Evolutionary conservation across 2,888 invertebrate genomes (phyloP).

Genomic region (Miltochrista miniata): DNA sequence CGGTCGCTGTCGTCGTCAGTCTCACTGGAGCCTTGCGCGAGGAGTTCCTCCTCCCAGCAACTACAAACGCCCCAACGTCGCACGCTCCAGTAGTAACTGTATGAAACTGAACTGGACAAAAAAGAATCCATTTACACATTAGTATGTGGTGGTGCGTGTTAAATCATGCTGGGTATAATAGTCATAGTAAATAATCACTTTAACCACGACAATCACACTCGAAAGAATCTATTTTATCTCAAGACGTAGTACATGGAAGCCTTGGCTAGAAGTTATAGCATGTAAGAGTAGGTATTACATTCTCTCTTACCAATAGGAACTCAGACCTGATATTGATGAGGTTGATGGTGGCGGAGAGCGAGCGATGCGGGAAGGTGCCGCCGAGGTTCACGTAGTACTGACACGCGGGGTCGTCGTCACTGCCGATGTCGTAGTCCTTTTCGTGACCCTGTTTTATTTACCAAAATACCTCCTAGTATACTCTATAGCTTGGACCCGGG

Average conservation of each 20-base stretch:
- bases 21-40: background rate
- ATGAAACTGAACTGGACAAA: slow-evolving; percentile 54
- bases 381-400: slow-evolving; percentile 64
- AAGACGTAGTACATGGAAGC: no score
- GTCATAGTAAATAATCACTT: no score
- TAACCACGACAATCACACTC: no score
- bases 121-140: background rate
- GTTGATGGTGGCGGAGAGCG: slow-evolving; percentile 49
- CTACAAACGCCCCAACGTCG: slow-evolving; percentile 60
- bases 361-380: slow-evolving; percentile 54
- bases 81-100: slow-evolving; percentile 63
- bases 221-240: no score
- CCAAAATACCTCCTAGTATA: no score
- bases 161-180: no score
- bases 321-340: slow-evolving; percentile 61
- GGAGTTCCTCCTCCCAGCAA: slow-evolving; percentile 41
- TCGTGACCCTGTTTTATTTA: slow-evolving; percentile 52
- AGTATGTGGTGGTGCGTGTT: no score
- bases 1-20: slow-evolving; percentile 16
- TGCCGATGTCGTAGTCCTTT: slow-evolving; percentile 66
- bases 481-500: no score
- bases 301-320: no score
- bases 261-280: no score
- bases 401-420: slow-evolving; percentile 59
- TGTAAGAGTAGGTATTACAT: no score